A percentile compares a stretch with the other conserved stretches of the same genome.
Conservation (phyloP, 2,797 vertebrate genomes). For the Hypotaenidia okinawae region DNA sequence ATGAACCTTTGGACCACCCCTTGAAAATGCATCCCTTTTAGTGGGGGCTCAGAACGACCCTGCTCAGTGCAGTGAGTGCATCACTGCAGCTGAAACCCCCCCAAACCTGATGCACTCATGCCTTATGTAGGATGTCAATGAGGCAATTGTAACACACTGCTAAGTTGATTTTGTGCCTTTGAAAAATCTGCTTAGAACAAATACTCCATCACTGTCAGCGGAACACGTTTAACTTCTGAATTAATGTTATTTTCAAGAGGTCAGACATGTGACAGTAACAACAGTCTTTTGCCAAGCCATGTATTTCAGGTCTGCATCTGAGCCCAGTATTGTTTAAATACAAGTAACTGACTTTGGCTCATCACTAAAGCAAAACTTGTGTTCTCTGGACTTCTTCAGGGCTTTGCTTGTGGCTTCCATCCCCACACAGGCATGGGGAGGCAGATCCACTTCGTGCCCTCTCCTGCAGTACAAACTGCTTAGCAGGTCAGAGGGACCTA, state of each 20-base stretch:
- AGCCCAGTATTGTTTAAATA: constrained; percentile 18
- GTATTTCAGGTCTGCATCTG: constrained; percentile 30
- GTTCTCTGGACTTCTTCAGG: not conserved
- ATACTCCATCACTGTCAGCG: constrained; percentile 37
- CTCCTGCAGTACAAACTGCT: fast-evolving
- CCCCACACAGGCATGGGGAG: fast-evolving
- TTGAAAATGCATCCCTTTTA: not conserved
- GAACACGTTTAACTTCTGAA: constrained; percentile 50
- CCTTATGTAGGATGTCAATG: not conserved
- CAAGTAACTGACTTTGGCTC: not conserved
- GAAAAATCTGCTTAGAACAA: constrained; percentile 51
- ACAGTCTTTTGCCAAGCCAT: constrained; percentile 27
- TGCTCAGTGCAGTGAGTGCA: not conserved
- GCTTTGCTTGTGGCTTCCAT: not conserved
- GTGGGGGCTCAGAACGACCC: not conserved
- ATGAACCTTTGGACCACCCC: not conserved
- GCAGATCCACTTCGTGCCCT: not conserved
- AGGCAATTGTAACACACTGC: not conserved
- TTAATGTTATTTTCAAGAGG: constrained; percentile 57
- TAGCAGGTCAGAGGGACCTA: not conserved
- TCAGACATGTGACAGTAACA: constrained; percentile 34
- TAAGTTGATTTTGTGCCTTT: constrained; percentile 15
- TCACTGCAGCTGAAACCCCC: not conserved
- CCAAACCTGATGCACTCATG: not conserved
- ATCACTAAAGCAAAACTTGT: constrained; percentile 36